Percentiles rank a stretch among this genome's conserved stretches.
Conservation (phyloP, 64 coral and sea anemone species). For the Dendronephthya gigantea region DNA sequence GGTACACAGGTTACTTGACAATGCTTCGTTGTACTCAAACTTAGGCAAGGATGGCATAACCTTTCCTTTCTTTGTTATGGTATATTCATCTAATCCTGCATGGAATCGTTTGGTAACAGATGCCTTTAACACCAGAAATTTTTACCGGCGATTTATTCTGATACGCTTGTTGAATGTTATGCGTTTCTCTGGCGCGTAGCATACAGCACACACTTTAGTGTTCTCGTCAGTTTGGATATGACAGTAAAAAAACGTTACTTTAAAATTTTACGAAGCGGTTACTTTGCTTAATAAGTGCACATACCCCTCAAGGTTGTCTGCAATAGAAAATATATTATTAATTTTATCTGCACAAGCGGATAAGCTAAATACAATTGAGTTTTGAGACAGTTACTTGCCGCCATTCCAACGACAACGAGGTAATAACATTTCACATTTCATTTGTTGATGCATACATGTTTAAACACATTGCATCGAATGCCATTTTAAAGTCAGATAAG, state of each 20-base stretch:
- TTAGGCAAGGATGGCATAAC: slow-evolving; percentile 17
- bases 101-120: slow-evolving; percentile 20
- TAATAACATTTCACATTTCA: too few species aligned
- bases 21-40: slow-evolving; percentile 23
- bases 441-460: too few species aligned
- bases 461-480: too few species aligned
- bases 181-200: slow-evolving; percentile 31
- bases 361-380: too few species aligned
- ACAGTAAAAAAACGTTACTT: slow-evolving; percentile 31
- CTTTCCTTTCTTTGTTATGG: slow-evolving; percentile 26
- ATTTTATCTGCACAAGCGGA: too few species aligned
- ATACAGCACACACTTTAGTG: slow-evolving; percentile 8
- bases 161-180: slow-evolving; percentile 19
- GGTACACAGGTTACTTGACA: slow-evolving; percentile 16
- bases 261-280: not conserved
- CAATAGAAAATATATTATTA: not conserved
- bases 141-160: slow-evolving; percentile 38
- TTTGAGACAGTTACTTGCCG: too few species aligned
- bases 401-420: too few species aligned
- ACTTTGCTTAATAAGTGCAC: slow-evolving; percentile 34
- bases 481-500: too few species aligned
- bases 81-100: slow-evolving; percentile 22
- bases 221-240: slow-evolving; percentile 11
- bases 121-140: slow-evolving; percentile 18
- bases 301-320: slow-evolving; percentile 35